Evolutionary conservation across 2,113 vertebrate genomes (phyloP).

Genomic region (Cisticola juncidis): DNA sequence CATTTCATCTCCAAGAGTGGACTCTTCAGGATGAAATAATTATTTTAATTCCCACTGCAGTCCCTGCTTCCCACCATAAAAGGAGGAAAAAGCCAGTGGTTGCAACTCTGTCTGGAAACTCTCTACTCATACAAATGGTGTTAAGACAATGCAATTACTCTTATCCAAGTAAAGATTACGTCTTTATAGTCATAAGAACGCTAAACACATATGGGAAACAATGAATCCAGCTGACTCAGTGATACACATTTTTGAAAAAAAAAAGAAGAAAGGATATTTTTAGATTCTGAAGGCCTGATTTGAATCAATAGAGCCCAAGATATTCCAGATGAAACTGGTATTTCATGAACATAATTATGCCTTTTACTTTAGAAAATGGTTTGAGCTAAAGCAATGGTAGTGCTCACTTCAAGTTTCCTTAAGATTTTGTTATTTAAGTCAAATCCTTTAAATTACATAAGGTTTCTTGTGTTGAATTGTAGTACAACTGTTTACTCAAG

Average conservation of each 20-base stretch:
- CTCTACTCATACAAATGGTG: neutral
- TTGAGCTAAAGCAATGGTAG: neutral
- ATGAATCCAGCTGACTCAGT: neutral
- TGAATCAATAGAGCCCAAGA: neutral
- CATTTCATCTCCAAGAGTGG: neutral
- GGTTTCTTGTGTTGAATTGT: conserved; percentile 9
- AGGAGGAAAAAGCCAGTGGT: neutral
- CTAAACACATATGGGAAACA: neutral
- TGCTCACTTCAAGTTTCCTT: neutral
- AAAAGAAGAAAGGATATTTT: neutral
- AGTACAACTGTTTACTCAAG: conserved; percentile 22
- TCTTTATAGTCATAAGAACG: neutral
- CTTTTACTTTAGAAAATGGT: neutral
- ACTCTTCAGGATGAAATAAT: neutral
- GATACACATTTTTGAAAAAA: neutral
- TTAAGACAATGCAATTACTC: neutral
- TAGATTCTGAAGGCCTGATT: neutral
- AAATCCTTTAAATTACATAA: neutral
- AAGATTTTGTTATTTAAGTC: neutral
- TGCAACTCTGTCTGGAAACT: neutral
- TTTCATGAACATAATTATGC: neutral
- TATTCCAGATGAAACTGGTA: neutral
- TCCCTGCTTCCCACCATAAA: rapidly evolving
- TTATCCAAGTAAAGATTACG: neutral
- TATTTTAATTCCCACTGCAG: neutral